A percentile compares a stretch with the other conserved stretches of the same genome.
Evolutionary conservation across 2,113 vertebrate genomes (phyloP).

Genomic region (Forbesichthys papilliferus): DNA sequence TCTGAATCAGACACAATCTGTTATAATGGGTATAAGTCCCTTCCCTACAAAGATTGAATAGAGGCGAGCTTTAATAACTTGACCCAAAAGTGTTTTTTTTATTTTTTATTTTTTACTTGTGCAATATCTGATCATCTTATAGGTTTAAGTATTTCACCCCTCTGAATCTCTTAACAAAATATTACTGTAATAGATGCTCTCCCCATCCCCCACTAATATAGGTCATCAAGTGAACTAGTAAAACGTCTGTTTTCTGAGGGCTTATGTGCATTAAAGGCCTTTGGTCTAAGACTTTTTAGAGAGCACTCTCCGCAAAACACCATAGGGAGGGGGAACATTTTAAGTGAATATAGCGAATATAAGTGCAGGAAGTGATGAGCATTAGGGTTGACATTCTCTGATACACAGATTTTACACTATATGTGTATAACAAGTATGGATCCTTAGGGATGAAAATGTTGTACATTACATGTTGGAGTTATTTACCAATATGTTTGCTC

Average conservation of each 20-base stretch:
- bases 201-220: slow-evolving; percentile 54
- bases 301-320: slow-evolving; percentile 43
- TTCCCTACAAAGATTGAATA: slow-evolving; percentile 23
- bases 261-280: slow-evolving; percentile 59
- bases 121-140: slow-evolving; percentile 73
- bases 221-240: slow-evolving; percentile 72
- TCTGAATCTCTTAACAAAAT: slow-evolving; percentile 71
- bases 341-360: background rate
- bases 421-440: too few species aligned
- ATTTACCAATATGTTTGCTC: too few species aligned
- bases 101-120: slow-evolving; percentile 72
- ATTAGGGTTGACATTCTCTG: too few species aligned
- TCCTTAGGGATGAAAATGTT: background rate
- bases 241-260: slow-evolving; percentile 62
- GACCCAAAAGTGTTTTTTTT: slow-evolving; percentile 66
- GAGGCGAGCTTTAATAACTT: slow-evolving; percentile 69
- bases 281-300: slow-evolving; percentile 35
- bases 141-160: slow-evolving; percentile 52
- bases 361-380: too few species aligned
- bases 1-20: background rate
- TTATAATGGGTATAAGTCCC: background rate
- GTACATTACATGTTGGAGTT: background rate
- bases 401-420: too few species aligned
- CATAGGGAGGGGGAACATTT: slow-evolving; percentile 9
- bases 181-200: slow-evolving; percentile 56